Conservation (phyloP, 53 echinoderm and acorn worm genomes). For the Arbacia lixula region DNA sequence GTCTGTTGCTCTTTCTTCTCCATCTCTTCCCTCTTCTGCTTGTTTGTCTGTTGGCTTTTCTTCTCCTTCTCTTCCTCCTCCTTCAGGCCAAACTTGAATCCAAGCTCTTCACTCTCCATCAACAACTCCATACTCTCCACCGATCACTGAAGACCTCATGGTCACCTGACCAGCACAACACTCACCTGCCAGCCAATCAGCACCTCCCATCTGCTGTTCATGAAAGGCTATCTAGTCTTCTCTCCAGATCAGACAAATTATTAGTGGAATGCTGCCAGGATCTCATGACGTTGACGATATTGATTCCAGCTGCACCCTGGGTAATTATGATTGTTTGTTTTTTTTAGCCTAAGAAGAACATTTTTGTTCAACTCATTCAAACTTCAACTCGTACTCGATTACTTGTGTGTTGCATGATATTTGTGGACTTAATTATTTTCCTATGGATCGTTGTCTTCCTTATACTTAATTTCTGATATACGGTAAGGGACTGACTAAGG, state of each 20-base stretch:
- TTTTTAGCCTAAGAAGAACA: no score
- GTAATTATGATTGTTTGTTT: constrained; percentile 61
- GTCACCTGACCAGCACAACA: constrained; percentile 20
- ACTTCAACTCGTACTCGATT: no score
- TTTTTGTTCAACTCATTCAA: no score
- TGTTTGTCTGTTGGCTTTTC: no score
- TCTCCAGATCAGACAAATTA: constrained; percentile 59
- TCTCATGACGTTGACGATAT: constrained; percentile 73
- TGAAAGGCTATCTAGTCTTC: constrained; percentile 70
- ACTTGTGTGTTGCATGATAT: no score
- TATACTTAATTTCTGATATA: no score
- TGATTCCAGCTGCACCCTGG: constrained; percentile 91
- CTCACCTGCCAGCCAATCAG: neutral
- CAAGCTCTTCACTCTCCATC: constrained; percentile 83
- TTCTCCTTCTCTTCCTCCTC: neutral
- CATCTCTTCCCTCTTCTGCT: no score
- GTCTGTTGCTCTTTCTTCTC: no score
- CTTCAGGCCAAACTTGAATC: constrained; percentile 90
- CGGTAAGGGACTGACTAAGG: no score
- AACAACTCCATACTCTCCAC: constrained; percentile 75
- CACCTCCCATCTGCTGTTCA: constrained; percentile 66
- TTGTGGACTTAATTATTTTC: no score
- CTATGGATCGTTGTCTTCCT: no score
- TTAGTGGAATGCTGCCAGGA: constrained; percentile 83
- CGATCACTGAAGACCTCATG: constrained; percentile 68